Evolutionary conservation across 2,797 vertebrate genomes (phyloP).

Genomic region (Pelobates cultripes): DNA sequence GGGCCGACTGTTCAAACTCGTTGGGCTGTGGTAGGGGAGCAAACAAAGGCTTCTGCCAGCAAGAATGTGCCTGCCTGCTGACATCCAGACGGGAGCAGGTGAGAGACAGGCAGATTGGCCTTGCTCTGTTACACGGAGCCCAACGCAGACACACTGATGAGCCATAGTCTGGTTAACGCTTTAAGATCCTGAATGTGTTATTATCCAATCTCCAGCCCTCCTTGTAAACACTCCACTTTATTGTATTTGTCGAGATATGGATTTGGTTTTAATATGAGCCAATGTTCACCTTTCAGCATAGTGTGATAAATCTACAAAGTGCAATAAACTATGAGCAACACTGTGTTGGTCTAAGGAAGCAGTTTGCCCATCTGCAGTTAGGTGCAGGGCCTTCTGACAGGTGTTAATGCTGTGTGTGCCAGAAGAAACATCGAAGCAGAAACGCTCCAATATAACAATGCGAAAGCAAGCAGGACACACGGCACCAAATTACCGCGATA

Average conservation of each 20-base stretch:
- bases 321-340: too few relatives aligned
- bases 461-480: not conserved
- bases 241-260: too few relatives aligned
- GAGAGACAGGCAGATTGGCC: conserved; percentile 57
- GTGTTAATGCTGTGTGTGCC: too few relatives aligned
- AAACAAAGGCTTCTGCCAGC: conserved; percentile 57
- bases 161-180: not conserved
- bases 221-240: too few relatives aligned
- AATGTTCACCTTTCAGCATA: too few relatives aligned
- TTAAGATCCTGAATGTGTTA: not conserved
- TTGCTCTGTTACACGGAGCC: conserved; percentile 55
- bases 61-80: conserved; percentile 66
- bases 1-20: conserved; percentile 50
- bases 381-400: too few relatives aligned
- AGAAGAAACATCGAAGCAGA: not conserved
- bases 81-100: conserved; percentile 59
- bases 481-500: conserved; percentile 6
- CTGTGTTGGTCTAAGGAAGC: too few relatives aligned
- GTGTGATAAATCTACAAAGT: too few relatives aligned
- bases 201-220: too few relatives aligned
- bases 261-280: too few relatives aligned
- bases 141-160: not conserved
- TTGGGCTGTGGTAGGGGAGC: conserved; percentile 45
- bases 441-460: not conserved
- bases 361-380: too few relatives aligned